phyloP scores from a whole-genome alignment of 2,113 vertebrate genomes.

The Girardinichthys multiradiatus region DNA sequence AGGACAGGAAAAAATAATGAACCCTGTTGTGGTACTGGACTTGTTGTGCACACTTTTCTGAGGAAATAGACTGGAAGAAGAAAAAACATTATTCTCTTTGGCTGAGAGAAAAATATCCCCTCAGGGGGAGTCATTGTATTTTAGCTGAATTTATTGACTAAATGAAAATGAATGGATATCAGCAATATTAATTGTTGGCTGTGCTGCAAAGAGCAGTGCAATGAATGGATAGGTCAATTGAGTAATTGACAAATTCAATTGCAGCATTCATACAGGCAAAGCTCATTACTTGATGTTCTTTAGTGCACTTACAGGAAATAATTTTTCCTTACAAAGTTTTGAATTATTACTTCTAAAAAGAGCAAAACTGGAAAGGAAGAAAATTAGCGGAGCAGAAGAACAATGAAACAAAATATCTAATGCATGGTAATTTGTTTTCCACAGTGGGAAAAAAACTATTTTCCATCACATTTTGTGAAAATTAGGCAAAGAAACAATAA shows the following conservation, averaged over 20 bases:
- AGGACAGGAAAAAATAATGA: not conserved
- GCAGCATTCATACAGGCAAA: not conserved
- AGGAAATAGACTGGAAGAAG: not conserved
- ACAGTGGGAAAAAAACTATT: too few relatives aligned
- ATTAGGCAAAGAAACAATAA: not conserved
- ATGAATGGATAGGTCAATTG: constrained; percentile 2
- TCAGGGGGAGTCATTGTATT: constrained; percentile 1
- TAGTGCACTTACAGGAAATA: not conserved
- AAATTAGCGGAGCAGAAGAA: too few relatives aligned
- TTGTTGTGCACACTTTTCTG: not conserved
- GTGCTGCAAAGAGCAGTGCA: not conserved
- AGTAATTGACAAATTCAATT: not conserved
- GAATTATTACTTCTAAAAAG: too few relatives aligned
- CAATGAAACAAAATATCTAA: too few relatives aligned
- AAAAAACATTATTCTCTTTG: constrained; percentile 10
- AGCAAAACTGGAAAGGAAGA: too few relatives aligned
- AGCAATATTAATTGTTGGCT: not conserved
- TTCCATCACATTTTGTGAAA: not conserved
- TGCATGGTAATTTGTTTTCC: too few relatives aligned
- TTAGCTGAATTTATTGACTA: constrained; percentile 13
- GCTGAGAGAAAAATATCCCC: not conserved
- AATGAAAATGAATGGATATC: not conserved
- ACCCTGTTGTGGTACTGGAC: not conserved
- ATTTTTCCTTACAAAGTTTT: too few relatives aligned
- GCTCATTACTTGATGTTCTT: not conserved